These are phyloP conservation scores for mouse (Mus musculus) DNA, from an alignment of 2,113 vertebrate genomes.

Conservation along the genomic window GRCm39 chr3:101610501-101611000, in stretches of 20 bases:
- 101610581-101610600: rapidly evolving
- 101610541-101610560: background rate
- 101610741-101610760: background rate
- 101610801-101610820: rapidly evolving
- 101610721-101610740: background rate
- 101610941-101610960: background rate
- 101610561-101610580: background rate
- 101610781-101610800: background rate
- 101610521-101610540: background rate
- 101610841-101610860: background rate
- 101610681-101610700: background rate
- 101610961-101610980: background rate
- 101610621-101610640: background rate
- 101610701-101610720: background rate
- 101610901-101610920: background rate
- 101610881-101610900: background rate
- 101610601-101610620: background rate
- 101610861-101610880: background rate
- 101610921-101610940: background rate
- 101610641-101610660: background rate
- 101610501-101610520: background rate
- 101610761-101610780: background rate
- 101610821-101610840: background rate
- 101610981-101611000: background rate
- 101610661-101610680: background rate